Conservation (phyloP, 2,888 invertebrate species). For the Nemotelus pantherinus region DNA sequence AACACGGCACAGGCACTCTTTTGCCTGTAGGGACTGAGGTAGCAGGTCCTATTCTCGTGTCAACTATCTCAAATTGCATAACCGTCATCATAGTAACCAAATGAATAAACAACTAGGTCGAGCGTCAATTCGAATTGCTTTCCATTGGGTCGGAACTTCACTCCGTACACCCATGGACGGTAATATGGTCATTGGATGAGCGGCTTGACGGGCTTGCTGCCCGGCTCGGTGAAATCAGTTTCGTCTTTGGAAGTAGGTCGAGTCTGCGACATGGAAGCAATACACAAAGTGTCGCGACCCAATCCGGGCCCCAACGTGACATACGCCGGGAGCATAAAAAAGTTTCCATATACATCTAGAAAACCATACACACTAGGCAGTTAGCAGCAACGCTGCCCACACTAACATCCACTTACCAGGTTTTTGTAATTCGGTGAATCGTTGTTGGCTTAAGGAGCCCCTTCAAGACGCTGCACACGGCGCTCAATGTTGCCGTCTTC, state of each 20-base stretch:
- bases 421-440: slow-evolving; percentile 8
- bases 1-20: background rate
- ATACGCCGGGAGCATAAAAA: no score
- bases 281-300: no score
- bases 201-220: no score
- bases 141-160: background rate
- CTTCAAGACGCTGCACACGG: slow-evolving; percentile 11
- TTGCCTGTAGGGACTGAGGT: background rate
- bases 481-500: background rate
- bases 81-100: slow-evolving; percentile 38
- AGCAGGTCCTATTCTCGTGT: background rate
- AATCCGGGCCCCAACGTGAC: no score
- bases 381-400: no score
- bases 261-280: background rate
- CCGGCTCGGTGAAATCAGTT: no score
- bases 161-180: background rate
- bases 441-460: slow-evolving; percentile 13
- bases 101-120: slow-evolving; percentile 36
- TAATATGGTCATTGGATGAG: no score
- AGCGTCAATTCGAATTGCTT: slow-evolving; percentile 11
- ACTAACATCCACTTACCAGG: slow-evolving; percentile 31
- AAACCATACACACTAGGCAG: no score
- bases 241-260: no score
- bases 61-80: slow-evolving; percentile 34
- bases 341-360: no score